These are phyloP conservation scores for Campoletis sonorensis DNA, from an alignment of 1,140 invertebrate genomes.

Conservation along the genomic window DNA sequence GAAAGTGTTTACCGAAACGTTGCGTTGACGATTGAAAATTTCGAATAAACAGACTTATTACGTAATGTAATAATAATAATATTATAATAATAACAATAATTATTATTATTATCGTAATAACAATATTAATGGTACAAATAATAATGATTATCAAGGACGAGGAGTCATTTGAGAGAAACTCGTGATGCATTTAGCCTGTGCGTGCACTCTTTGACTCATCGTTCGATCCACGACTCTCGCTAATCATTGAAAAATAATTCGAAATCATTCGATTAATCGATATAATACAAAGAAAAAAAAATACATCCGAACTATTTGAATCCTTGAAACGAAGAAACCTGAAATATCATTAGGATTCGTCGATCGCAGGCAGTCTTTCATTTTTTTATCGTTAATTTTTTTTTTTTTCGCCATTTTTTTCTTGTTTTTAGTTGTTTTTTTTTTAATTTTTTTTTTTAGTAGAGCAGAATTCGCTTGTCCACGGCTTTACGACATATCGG, in stretches of 20 bases:
- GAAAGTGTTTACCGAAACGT: too few species aligned
- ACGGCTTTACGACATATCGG: conserved; percentile 98
- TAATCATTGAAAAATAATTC: neutral
- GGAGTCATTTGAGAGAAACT: neutral
- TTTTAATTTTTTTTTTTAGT: conserved; percentile 74
- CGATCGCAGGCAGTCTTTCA: conserved; percentile 5
- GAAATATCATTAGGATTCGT: neutral
- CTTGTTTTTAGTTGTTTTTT: conserved; percentile 33
- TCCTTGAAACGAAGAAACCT: conserved; percentile 1
- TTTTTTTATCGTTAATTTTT: conserved; percentile 18
- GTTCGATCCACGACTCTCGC: neutral
- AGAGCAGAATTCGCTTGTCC: conserved; percentile 95
- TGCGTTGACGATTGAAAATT: neutral
- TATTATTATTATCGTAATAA: neutral
- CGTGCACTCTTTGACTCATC: neutral
- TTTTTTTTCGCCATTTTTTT: conserved; percentile 24
- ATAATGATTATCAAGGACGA: conserved; percentile 1
- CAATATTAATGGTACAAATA: conserved; percentile 20
- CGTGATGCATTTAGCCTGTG: neutral
- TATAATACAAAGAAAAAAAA: conserved; percentile 4
- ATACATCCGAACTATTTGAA: neutral
- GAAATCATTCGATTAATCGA: neutral
- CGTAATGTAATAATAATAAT: neutral
- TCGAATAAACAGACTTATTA: neutral
- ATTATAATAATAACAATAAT: conserved; percentile 5